These are phyloP conservation scores for Poecilobothrus nobilitatus DNA, from an alignment of 2,888 invertebrate species.

Conservation along the genomic window DNA sequence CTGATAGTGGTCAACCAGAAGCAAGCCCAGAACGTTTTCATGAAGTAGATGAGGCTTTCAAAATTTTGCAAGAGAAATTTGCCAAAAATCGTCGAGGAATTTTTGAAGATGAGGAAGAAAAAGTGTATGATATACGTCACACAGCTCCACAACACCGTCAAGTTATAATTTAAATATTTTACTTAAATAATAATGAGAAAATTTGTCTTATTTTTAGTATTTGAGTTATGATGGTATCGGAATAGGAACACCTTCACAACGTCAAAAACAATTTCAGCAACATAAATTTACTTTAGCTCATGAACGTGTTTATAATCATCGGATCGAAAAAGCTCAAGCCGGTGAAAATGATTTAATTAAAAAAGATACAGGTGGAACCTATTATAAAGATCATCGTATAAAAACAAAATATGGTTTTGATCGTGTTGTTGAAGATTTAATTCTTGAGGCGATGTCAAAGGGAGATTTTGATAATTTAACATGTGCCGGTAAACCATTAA, in stretches of 20 bases:
- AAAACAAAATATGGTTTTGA: constrained; percentile 78
- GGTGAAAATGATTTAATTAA: constrained; percentile 59
- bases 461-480: constrained; percentile 81
- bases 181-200: background rate
- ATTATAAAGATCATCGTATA: constrained; percentile 57
- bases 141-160: constrained; percentile 75
- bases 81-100: constrained; percentile 52
- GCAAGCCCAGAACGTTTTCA: constrained; percentile 69
- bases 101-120: constrained; percentile 43
- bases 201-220: background rate
- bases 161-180: background rate
- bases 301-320: constrained; percentile 52
- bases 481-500: constrained; percentile 74
- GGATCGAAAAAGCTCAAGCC: constrained; percentile 52
- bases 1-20: constrained; percentile 65
- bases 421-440: constrained; percentile 81
- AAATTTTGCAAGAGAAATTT: constrained; percentile 58
- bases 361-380: constrained; percentile 45
- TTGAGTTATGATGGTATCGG: constrained; percentile 63
- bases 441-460: constrained; percentile 81
- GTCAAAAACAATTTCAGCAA: constrained; percentile 69
- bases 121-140: constrained; percentile 64
- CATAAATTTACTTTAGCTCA: constrained; percentile 58
- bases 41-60: constrained; percentile 67
- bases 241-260: constrained; percentile 65